Percentiles rank a stretch among this genome's conserved stretches.
Evolutionary conservation across 2,113 vertebrate species (phyloP).

Genomic region (Eptesicus fuscus): DNA sequence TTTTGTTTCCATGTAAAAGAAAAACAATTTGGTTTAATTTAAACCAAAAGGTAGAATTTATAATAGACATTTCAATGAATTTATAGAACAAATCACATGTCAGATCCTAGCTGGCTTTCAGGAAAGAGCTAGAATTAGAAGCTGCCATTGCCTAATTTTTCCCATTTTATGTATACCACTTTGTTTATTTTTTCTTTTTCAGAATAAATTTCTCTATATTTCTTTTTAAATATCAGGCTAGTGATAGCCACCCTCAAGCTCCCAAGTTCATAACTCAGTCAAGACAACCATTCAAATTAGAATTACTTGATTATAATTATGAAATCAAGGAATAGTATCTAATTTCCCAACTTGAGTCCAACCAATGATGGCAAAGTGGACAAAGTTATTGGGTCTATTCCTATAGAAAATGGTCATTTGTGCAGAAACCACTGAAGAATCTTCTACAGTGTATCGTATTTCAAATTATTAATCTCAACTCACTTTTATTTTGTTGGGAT

Average conservation of each 20-base stretch:
- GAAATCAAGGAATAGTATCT: neutral
- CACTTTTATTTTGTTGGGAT: neutral
- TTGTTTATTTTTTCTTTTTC: too few species aligned
- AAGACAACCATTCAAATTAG: neutral
- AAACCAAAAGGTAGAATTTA: neutral
- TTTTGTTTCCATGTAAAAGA: neutral
- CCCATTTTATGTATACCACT: neutral
- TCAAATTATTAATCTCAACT: neutral
- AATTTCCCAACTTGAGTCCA: neutral
- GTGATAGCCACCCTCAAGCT: neutral
- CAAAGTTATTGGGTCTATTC: neutral
- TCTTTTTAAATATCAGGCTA: neutral
- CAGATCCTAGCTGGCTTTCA: neutral
- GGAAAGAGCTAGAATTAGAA: neutral
- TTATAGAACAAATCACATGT: neutral
- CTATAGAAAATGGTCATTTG: neutral
- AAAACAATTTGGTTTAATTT: neutral
- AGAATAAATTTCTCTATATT: neutral
- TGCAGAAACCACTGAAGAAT: neutral
- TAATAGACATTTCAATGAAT: neutral
- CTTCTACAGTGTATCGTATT: neutral
- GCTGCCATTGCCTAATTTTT: neutral
- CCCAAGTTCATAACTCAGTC: neutral
- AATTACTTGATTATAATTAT: neutral
- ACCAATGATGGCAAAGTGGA: neutral